Percentiles rank a stretch among this genome's conserved stretches.
These are phyloP conservation scores for Dryas iulia DNA, from an alignment of 1,140 invertebrate genomes.

Conservation along the genomic window DNA sequence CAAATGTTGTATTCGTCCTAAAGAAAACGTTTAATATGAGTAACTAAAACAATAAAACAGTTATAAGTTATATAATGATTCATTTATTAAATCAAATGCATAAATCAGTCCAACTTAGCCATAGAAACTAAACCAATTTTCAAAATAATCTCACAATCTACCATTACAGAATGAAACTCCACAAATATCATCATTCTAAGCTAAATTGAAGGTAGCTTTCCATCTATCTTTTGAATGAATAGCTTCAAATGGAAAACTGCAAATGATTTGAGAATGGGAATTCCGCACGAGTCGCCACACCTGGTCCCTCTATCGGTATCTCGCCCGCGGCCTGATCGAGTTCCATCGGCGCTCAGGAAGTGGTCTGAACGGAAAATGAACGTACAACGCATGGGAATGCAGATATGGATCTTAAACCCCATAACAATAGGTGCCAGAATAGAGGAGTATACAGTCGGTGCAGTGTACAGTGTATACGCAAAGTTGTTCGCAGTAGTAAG, in stretches of 20 bases:
- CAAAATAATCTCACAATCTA: background rate
- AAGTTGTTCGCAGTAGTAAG: constrained; percentile 2
- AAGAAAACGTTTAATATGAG: too few relatives aligned
- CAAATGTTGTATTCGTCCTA: too few relatives aligned
- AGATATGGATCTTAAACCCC: constrained; percentile 15
- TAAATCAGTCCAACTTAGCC: too few relatives aligned
- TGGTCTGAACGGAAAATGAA: constrained; percentile 17
- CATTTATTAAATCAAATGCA: too few relatives aligned
- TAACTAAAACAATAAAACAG: too few relatives aligned
- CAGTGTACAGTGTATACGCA: background rate
- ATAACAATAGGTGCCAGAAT: constrained; percentile 14
- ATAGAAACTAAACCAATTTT: too few relatives aligned
- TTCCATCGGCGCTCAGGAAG: constrained; percentile 20
- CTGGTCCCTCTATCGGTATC: constrained; percentile 1
- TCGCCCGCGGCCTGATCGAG: constrained; percentile 18
- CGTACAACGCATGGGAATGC: background rate
- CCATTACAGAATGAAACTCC: background rate
- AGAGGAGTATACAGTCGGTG: constrained; percentile 3
- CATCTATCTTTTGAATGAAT: background rate
- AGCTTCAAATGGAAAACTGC: background rate
- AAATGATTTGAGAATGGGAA: background rate
- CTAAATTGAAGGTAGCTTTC: background rate
- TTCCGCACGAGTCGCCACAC: background rate
- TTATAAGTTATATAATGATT: too few relatives aligned
- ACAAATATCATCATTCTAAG: background rate